Evolutionary conservation across 2,113 vertebrate genomes (phyloP).

Genomic region (Nesoenas mayeri): DNA sequence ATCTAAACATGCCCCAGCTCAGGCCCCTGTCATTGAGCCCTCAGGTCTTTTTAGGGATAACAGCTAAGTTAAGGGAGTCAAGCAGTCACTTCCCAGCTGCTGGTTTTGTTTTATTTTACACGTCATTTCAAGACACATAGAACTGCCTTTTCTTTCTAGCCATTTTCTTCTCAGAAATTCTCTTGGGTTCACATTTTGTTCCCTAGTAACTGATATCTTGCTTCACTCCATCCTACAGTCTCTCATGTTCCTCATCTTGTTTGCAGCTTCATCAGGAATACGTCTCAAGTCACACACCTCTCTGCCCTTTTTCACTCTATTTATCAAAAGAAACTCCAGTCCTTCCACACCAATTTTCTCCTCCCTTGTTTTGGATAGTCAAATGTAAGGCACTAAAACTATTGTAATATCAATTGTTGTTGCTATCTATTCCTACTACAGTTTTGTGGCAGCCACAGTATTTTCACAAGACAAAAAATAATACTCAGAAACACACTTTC

Average conservation of each 20-base stretch:
- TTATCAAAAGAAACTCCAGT: neutral
- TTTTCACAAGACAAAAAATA: neutral
- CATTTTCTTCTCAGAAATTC: neutral
- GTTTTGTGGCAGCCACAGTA: neutral
- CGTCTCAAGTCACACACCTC: neutral
- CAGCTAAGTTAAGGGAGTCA: neutral
- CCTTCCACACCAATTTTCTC: neutral
- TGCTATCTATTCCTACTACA: neutral
- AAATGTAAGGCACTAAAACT: neutral
- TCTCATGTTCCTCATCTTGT: neutral
- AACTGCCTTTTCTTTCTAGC: neutral
- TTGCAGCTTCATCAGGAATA: neutral
- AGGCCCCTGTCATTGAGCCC: neutral
- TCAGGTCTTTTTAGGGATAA: neutral
- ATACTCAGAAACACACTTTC: neutral
- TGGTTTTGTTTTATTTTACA: neutral
- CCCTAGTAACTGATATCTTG: neutral
- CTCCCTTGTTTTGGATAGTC: neutral
- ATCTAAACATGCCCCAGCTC: neutral
- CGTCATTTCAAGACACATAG: neutral
- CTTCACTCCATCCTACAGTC: neutral
- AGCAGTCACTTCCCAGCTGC: neutral
- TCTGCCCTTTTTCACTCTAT: neutral
- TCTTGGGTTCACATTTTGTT: neutral
- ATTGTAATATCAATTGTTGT: neutral